These are phyloP conservation scores for Mesaphorura yosii DNA, from an alignment of 1,140 invertebrate species.

Conservation along the genomic window DNA sequence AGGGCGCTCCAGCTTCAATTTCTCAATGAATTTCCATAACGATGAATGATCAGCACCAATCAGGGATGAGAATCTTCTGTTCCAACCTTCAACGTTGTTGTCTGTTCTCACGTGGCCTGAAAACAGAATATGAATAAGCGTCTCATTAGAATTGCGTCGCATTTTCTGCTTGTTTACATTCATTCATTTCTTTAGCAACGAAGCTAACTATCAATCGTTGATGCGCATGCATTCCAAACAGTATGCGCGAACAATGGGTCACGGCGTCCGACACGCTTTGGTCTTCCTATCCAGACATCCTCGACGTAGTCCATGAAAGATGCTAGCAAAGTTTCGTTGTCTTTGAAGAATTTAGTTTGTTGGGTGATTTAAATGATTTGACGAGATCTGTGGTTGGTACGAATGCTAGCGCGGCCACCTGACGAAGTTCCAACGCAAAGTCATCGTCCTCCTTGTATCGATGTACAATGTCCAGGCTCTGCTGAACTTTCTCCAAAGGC, in stretches of 20 bases:
- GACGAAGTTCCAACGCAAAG: too few species aligned
- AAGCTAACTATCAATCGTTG: background rate
- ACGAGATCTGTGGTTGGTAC: conserved; percentile 1
- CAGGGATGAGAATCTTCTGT: background rate
- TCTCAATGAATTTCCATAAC: conserved; percentile 14
- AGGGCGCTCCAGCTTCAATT: conserved; percentile 9
- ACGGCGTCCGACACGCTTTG: background rate
- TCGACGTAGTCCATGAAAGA: conserved; percentile 11
- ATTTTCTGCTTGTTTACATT: too few species aligned
- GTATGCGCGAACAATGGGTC: background rate
- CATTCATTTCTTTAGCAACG: too few species aligned
- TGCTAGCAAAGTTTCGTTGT: conserved; percentile 1
- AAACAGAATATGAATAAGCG: too few species aligned
- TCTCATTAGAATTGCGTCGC: too few species aligned
- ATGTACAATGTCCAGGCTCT: too few species aligned
- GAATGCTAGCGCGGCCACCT: too few species aligned
- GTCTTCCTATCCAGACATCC: conserved; percentile 9
- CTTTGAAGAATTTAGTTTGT: conserved; percentile 1
- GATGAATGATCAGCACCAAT: background rate
- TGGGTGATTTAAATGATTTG: conserved; percentile 2
- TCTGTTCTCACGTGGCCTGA: too few species aligned
- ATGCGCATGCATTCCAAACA: conserved; percentile 6
- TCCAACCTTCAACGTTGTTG: conserved; percentile 9
- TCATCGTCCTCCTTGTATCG: too few species aligned
- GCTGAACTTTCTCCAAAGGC: too few species aligned